Evolutionary conservation across 2,113 vertebrate genomes (phyloP), one percentile per base, ranked within the genome.

Genomic region (Sphaerodactylus townsendi): DNA sequence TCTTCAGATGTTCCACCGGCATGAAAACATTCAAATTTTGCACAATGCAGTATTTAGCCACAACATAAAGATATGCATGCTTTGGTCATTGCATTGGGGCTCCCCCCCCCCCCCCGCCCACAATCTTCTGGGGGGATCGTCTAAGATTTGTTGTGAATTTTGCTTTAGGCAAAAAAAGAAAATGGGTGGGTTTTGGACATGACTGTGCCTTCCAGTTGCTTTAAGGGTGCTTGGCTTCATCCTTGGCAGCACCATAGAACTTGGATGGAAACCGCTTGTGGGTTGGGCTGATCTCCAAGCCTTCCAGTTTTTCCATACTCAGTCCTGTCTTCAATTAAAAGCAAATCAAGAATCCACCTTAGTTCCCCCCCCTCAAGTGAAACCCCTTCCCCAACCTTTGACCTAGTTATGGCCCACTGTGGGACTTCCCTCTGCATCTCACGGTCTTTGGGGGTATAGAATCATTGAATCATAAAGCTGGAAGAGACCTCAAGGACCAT

Each of bases 251-350:
- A 83, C 72, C 72, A 76, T 14, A 68, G 46, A 66, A 76, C n/a
- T 92, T 83, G 91, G 62, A 2, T 74, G 1, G 80, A 10, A 66
- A 39, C 33, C 17, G 30, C 23, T 25, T 5, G 35, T 77, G 82
- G 73, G 73, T 76, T 83, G 65, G 73, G 73, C 56, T 83, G 72
- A 50, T 73, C 64, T 83, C 82, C 64, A 76, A 44, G 19, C n/a
- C 62, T 68, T 76, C 72, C 81, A 53, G 33, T 30, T 83, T 59
- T 39, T 41, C 73, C 82, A 56, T 39, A 53, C 39, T 76, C 28
- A 1, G 35, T 77, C 74, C 82, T 83, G 82, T 37, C 46, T 75
- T 76, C 77, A 62, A 83, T 84, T 56, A 13, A 77, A 88, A 79
- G n/a, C 73, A 28, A 0, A 87, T 88, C 89, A 44, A 70, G 71